Base-by-base conservation (phyloP, 1,140 invertebrate species). In the Globodera rostochiensis region DNA sequence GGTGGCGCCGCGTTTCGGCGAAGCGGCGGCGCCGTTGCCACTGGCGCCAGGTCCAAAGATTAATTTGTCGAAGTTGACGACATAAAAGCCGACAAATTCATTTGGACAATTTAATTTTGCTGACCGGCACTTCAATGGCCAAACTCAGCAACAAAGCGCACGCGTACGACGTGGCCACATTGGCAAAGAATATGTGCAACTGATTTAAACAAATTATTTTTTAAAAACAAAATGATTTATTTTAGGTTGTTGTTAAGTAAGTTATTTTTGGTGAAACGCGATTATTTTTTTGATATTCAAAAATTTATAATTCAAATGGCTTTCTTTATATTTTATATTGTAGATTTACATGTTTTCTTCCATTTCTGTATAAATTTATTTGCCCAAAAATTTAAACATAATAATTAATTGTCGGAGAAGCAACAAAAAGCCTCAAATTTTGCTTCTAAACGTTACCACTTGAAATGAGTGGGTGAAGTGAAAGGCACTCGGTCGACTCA, bases 401-500 rank as follows among this genome's bases (percentile, higher is more conserved):
- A 25, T 25, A 25, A 25, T 25, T 25, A 25, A 25, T 25, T 25
- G 25, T 25, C 25, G 25, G 25, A n/a, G n/a, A n/a, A n/a, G n/a
- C n/a, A n/a, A 25, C 25, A 25, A 25, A 25, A 25, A 25, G 25
- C 25, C 25, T 25, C n/a, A n/a, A n/a, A n/a, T n/a, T 25, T 25
- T 25, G 25, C 25, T 25, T 25, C 25, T 25, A 25, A 25, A 25
- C 1, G 25, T 25, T 50, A 89, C 87, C 87, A 89, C 83, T 80
- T 89, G 88, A 67, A 84, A 86, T 45, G 88, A 85, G 74, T 90
- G 81, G 3, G 88, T 89, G 69, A 90, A 89, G 83, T 90, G 88
- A 75, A 90, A 86, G 50, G 87, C 88, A 46, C 79, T 85, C 45
- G 88, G 87, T 70, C 86, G 69, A 49, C 86, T 89, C 25, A 90